phyloP scores from a whole-genome alignment of 2,888 invertebrate species.

The Spialia ferax region DNA sequence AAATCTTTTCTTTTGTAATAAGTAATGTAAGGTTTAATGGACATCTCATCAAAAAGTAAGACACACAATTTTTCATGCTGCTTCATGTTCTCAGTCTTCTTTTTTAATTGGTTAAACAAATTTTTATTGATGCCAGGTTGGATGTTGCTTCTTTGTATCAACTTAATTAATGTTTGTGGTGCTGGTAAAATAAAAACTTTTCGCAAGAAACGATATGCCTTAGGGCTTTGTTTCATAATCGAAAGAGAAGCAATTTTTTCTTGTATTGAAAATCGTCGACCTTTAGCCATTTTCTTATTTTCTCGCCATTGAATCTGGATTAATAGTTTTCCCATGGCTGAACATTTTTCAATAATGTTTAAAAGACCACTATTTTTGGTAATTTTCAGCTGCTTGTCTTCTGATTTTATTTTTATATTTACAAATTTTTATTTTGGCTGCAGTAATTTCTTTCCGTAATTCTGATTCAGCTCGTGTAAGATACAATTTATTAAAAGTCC shows the following conservation, averaged over 20 bases:
- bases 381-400: conserved; percentile 1
- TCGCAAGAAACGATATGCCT: background rate
- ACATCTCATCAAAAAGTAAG: too few relatives aligned
- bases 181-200: background rate
- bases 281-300: background rate
- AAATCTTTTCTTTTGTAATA: too few relatives aligned
- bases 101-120: too few relatives aligned
- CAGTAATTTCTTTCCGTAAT: background rate
- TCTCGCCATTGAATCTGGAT: background rate
- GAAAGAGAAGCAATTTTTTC: background rate
- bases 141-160: too few relatives aligned
- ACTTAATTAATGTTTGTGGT: background rate
- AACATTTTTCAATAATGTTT: background rate
- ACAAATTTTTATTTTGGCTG: background rate
- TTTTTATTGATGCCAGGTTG: too few relatives aligned
- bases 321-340: background rate
- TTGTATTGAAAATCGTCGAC: background rate
- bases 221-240: background rate
- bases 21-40: too few relatives aligned
- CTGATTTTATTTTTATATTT: background rate
- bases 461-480: background rate
- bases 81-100: too few relatives aligned
- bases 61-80: too few relatives aligned
- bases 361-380: background rate
- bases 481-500: background rate